A percentile compares a stretch with the other conserved stretches of the same genome.
phyloP scores from a whole-genome alignment of 2,888 invertebrate genomes.

The Acleris holmiana region DNA sequence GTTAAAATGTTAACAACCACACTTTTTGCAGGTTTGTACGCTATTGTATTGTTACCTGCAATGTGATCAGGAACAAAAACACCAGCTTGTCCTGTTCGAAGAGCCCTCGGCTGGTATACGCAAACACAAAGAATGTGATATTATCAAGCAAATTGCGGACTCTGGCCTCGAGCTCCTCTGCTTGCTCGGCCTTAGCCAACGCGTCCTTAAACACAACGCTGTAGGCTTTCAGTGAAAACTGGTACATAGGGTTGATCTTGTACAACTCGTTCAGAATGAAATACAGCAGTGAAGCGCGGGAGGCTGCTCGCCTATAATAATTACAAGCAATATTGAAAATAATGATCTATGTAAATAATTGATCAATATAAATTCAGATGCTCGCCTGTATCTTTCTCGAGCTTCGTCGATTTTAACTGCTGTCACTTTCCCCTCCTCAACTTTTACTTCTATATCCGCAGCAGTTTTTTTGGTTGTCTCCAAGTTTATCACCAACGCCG shows the following conservation, averaged over 20 bases:
- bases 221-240: conserved; percentile 97
- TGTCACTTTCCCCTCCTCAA: conserved; percentile 94
- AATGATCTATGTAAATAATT: not conserved
- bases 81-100: conserved; percentile 97
- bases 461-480: conserved; percentile 97
- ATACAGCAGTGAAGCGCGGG: conserved; percentile 94
- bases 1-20: no score
- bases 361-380: not conserved
- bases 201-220: conserved; percentile 96
- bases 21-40: no score
- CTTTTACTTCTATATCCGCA: conserved; percentile 94
- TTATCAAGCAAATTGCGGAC: conserved; percentile 93
- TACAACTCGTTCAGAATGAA: conserved; percentile 96
- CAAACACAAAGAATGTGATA: conserved; percentile 93
- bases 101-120: conserved; percentile 94
- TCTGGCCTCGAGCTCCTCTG: conserved; percentile 88
- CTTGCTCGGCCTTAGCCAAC: conserved; percentile 86
- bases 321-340: not conserved
- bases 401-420: conserved; percentile 95
- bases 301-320: conserved; percentile 89
- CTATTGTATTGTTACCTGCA: conserved; percentile 73
- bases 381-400: conserved; percentile 91
- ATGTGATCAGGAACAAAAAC: conserved; percentile 93
- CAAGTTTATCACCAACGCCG: conserved; percentile 94
- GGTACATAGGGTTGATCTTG: conserved; percentile 97